Base-by-base conservation (phyloP, 2,113 vertebrate species). In the Leptodactylus fuscus region DNA sequence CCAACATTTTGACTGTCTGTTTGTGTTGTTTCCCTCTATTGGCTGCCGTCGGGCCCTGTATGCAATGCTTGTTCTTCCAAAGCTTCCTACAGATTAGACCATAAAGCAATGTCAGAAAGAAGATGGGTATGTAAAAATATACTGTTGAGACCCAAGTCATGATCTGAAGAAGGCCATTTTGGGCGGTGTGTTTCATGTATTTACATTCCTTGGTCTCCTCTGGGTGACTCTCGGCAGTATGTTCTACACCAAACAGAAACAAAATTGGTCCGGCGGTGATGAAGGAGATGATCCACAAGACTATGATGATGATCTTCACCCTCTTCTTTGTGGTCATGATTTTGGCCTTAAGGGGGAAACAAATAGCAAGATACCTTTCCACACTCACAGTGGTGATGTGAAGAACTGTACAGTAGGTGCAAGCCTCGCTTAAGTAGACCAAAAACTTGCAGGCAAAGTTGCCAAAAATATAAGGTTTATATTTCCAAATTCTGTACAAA, bases 401-500 rank as follows among this genome's bases (percentile, higher is more conserved):
- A 32, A 91, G 87, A 24, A 91, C 88, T 16, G 86, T 88, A 58
- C 87, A 87, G 67, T 90, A 89, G 0, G 88, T 88, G 80, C 88
- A 91, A 0, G 81, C 88, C 87, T 91, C 87, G 0, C 88, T 90
- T 51, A 89, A 71, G 78, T 89, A 89, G 38, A 88, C 27, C 5
- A 85, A 67, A 82, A 89, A 88, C n/a, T 86, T 88, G 87, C 88
- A 90, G 41, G 86, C 65, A 34, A 91, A 89, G 79, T 89, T 79
- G 10, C 88, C 88, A 67, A 88, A 89, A n/a, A 89, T 29, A 36
- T 89, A 88, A 0, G 89, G 89, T 3, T 80, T 88, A 29, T 91
- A 89, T 32, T 87, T 86, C 87, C 90, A 91, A 38, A 90, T 87
- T 67, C 75, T 74, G 87, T 90, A 89, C 74, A 91, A 81, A 27